These are phyloP conservation scores for Sapayoa aenigma DNA, from an alignment of 2,113 vertebrate species.

Conservation along the genomic window DNA sequence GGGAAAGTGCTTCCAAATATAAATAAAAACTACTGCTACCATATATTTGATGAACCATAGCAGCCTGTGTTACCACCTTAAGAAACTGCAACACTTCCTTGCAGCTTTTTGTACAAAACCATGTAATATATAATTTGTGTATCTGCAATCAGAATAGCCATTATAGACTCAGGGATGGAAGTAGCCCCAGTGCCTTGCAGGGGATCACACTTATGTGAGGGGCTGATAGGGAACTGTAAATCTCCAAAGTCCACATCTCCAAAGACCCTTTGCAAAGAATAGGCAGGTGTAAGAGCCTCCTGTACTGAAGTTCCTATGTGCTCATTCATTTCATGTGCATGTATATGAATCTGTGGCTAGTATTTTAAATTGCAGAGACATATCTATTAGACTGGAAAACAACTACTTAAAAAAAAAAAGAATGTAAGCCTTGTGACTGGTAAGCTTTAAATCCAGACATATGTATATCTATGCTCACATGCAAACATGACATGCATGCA, in stretches of 20 bases:
- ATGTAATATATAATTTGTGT: background rate
- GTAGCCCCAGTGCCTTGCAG: background rate
- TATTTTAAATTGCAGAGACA: background rate
- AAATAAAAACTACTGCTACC: background rate
- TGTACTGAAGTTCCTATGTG: background rate
- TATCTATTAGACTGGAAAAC: background rate
- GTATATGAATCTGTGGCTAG: background rate
- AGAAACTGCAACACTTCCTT: background rate
- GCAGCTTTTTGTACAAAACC: background rate
- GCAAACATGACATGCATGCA: background rate
- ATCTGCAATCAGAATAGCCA: background rate
- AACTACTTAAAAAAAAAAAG: background rate
- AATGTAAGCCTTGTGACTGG: background rate
- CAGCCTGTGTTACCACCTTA: background rate
- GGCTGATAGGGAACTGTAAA: background rate
- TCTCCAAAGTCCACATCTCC: background rate
- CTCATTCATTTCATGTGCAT: background rate
- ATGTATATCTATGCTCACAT: accelerated
- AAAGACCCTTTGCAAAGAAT: background rate
- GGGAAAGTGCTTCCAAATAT: background rate
- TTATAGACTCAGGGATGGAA: background rate
- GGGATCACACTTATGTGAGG: background rate
- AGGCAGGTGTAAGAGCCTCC: background rate
- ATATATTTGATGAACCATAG: background rate
- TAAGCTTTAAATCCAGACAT: background rate